These are phyloP conservation scores for Hyposmocoma kahamanoa DNA, from an alignment of 1,140 invertebrate species.

Conservation along the genomic window DNA sequence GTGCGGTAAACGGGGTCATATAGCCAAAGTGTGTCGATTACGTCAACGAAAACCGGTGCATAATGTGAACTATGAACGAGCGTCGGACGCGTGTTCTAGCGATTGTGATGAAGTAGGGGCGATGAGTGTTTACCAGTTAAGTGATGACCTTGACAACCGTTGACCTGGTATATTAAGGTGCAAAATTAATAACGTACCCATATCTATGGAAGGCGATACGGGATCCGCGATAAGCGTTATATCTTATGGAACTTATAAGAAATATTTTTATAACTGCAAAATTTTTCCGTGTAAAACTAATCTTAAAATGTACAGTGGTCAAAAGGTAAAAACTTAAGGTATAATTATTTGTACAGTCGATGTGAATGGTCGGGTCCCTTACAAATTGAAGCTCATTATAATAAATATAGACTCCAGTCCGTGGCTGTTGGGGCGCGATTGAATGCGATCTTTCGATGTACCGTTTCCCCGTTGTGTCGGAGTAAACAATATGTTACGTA, in stretches of 20 bases:
- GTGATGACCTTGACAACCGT: neutral
- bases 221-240: constrained; percentile 6
- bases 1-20: constrained; percentile 4
- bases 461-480: no score
- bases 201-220: constrained; percentile 9
- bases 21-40: constrained; percentile 5
- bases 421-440: no score
- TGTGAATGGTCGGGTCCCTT: no score
- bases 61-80: neutral
- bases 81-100: neutral
- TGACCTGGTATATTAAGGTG: neutral
- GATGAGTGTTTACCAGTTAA: constrained; percentile 2
- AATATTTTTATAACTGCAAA: neutral
- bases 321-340: constrained; percentile 5
- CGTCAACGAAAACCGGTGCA: neutral
- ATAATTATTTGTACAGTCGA: neutral
- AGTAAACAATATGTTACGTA: no score
- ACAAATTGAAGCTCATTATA: no score
- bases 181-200: neutral
- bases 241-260: neutral
- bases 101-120: neutral
- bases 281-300: neutral
- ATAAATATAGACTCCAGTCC: no score
- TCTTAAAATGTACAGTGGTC: constrained; percentile 4
- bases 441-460: no score